These are phyloP conservation scores for Columba livia DNA, from an alignment of 2,113 vertebrate species.

Conservation along the genomic window DNA sequence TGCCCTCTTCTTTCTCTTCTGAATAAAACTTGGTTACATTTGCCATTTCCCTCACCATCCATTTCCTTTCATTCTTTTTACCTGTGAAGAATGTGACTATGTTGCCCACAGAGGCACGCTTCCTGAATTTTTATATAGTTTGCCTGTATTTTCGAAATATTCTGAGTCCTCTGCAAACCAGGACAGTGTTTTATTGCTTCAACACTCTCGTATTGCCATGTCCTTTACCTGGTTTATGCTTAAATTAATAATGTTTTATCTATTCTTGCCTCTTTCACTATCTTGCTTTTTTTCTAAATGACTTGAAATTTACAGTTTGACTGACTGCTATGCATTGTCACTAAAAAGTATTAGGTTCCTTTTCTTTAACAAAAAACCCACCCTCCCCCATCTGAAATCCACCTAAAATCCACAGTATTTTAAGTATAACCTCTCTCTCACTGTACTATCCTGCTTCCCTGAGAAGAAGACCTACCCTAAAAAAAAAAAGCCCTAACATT, in stretches of 20 bases:
- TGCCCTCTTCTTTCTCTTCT: not conserved
- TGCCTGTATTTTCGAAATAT: not conserved
- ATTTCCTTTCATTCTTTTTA: not conserved
- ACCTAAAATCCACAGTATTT: not conserved
- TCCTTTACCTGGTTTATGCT: not conserved
- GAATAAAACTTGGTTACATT: not conserved
- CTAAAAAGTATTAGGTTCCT: not conserved
- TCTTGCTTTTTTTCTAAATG: not conserved
- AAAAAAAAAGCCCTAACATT: no score
- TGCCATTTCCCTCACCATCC: not conserved
- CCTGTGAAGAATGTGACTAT: not conserved
- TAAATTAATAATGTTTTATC: not conserved
- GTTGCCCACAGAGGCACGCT: not conserved
- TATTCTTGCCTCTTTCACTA: not conserved
- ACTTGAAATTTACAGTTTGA: not conserved
- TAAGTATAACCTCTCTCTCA: not conserved
- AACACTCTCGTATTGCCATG: rapidly evolving
- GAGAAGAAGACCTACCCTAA: no score
- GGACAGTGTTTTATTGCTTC: not conserved
- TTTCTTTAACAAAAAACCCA: not conserved
- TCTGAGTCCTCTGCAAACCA: not conserved
- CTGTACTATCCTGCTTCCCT: not conserved
- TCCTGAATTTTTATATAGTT: not conserved
- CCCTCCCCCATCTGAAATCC: not conserved
- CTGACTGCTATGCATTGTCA: not conserved